phyloP scores from a whole-genome alignment of 2,888 invertebrate genomes.

The Hedya salicella region DNA sequence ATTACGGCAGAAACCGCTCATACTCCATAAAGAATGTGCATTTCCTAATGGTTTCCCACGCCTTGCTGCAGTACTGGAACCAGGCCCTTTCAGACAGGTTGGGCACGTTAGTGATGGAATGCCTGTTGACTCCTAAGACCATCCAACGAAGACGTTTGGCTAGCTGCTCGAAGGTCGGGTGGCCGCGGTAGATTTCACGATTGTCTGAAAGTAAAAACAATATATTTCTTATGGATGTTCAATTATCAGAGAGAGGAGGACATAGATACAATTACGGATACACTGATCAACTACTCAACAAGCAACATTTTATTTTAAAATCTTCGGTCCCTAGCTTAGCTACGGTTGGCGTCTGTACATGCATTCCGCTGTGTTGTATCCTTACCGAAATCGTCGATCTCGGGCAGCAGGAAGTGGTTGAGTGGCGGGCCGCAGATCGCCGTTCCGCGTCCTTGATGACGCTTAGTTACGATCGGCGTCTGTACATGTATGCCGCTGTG shows the following conservation, averaged over 20 bases:
- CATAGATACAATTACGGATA: no score
- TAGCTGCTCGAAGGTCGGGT: conserved; percentile 87
- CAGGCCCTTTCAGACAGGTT: conserved; percentile 92
- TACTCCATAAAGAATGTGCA: conserved; percentile 94
- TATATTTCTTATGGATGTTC: neutral
- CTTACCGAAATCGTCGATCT: conserved; percentile 81
- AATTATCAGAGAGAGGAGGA: no score
- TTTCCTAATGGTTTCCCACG: conserved; percentile 94
- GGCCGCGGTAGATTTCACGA: conserved; percentile 82
- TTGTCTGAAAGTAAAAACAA: conserved; percentile 69
- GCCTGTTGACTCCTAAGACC: conserved; percentile 88
- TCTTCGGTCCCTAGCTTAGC: no score
- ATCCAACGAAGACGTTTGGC: conserved; percentile 88
- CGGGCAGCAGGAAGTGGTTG: conserved; percentile 89
- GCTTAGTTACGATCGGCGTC: conserved; percentile 73
- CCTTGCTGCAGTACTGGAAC: conserved; percentile 92
- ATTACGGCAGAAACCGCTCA: conserved; percentile 89
- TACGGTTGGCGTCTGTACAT: no score
- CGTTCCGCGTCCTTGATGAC: conserved; percentile 81
- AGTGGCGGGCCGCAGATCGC: conserved; percentile 86
- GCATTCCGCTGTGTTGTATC: no score
- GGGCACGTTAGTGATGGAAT: conserved; percentile 88
- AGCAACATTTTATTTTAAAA: no score
- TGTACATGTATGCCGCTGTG: conserved; percentile 87
- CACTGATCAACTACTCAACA: no score